Evolutionary conservation across 2,888 invertebrate genomes (phyloP).

Genomic region (Glaucopsyche alexis): DNA sequence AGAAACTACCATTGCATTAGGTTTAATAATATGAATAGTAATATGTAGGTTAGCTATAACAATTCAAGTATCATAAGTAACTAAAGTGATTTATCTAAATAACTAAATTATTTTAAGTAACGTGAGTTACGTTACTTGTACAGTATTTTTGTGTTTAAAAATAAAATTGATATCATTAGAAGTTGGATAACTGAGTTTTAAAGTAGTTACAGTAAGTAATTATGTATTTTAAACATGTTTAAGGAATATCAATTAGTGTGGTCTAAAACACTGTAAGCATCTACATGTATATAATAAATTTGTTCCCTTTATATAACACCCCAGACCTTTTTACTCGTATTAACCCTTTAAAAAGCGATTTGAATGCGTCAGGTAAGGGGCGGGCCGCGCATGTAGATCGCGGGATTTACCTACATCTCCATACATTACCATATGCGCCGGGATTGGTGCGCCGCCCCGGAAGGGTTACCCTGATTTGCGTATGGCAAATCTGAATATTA

Average conservation of each 20-base stretch:
- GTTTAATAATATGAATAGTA: conserved; percentile 18
- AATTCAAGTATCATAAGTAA: not conserved
- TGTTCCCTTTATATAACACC: conserved; percentile 29
- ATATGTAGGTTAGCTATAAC: conserved; percentile 10
- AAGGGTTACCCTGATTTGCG: conserved; percentile 35
- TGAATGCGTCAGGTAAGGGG: conserved; percentile 36
- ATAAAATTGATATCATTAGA: not conserved
- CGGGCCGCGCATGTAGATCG: conserved; percentile 52
- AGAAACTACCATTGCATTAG: conserved; percentile 5
- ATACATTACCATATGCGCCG: conserved; percentile 36
- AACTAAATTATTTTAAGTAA: not conserved
- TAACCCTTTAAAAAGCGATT: conserved; percentile 40
- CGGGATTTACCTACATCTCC: conserved; percentile 44
- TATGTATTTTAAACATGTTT: not conserved
- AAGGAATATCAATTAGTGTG: no score
- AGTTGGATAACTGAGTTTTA: not conserved
- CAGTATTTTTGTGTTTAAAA: not conserved
- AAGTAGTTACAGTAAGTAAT: no score
- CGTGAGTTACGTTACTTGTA: no score
- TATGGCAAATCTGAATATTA: not conserved
- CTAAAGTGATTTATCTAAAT: conserved; percentile 9
- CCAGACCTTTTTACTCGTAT: conserved; percentile 30
- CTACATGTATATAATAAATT: conserved; percentile 26
- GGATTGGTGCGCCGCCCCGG: conserved; percentile 47
- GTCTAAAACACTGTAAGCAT: no score